phyloP scores from a whole-genome alignment of 2,888 invertebrate species.

The Crepidodera aurea region DNA sequence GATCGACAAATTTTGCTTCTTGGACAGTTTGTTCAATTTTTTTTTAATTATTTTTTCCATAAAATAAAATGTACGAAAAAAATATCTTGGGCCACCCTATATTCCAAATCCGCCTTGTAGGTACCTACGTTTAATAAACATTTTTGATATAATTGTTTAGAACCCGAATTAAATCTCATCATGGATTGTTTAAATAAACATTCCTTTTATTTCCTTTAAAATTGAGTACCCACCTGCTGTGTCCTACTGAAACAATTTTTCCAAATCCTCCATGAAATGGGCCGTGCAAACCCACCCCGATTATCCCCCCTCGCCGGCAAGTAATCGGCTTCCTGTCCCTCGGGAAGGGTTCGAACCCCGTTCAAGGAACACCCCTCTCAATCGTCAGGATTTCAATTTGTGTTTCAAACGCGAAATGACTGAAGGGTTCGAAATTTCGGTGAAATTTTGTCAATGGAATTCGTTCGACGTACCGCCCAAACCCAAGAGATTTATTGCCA shows the following conservation, averaged over 20 bases:
- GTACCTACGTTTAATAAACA: no score
- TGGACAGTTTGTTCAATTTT: no score
- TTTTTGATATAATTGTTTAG: no score
- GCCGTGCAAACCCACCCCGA: background rate
- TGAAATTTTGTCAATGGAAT: background rate
- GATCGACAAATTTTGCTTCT: no score
- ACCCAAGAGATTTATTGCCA: background rate
- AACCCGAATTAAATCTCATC: no score
- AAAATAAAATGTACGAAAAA: no score
- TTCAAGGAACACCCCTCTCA: background rate
- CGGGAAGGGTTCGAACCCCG: background rate
- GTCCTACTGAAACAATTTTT: background rate
- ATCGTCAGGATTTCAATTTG: background rate
- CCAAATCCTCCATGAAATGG: background rate
- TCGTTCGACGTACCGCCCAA: background rate
- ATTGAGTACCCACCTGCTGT: no score
- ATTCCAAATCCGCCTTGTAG: no score
- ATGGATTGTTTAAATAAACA: no score
- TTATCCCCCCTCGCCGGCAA: background rate
- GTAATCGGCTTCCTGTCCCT: background rate
- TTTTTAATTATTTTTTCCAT: no score
- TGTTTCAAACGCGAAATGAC: background rate
- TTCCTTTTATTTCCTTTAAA: no score
- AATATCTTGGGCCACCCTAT: no score
- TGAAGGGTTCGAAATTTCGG: background rate